phyloP scores from a whole-genome alignment of 2,113 vertebrate species.

The Heteronetta atricapilla region DNA sequence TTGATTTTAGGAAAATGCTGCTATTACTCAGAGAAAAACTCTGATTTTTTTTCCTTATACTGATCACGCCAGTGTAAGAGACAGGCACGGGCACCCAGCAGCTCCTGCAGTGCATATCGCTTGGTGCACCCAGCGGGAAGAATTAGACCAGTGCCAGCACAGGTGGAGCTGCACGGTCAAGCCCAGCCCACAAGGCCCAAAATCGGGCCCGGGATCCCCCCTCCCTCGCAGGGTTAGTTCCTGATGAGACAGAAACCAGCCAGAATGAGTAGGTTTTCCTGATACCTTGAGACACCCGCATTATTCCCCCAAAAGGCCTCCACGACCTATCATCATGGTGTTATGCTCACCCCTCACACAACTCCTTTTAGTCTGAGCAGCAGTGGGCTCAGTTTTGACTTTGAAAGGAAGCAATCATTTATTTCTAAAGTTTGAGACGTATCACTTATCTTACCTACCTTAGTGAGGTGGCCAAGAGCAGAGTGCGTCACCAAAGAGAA shows the following conservation, averaged over 20 bases:
- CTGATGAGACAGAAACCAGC: not conserved
- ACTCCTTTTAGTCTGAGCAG: not conserved
- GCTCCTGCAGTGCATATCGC: not conserved
- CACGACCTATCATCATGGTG: not conserved
- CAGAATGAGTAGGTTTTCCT: rapidly evolving
- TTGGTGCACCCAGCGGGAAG: not conserved
- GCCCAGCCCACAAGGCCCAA: not conserved
- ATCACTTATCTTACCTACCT: not conserved
- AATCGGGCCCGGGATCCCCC: not conserved
- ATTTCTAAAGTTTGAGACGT: not conserved
- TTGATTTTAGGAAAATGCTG: not conserved
- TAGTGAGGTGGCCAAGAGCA: not conserved
- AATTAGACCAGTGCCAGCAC: not conserved
- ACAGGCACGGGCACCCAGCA: not conserved
- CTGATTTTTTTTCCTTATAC: not conserved
- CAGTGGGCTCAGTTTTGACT: not conserved
- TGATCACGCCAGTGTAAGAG: not conserved
- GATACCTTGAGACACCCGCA: not conserved
- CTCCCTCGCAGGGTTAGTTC: rapidly evolving
- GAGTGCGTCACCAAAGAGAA: not conserved
- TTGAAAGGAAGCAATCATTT: not conserved
- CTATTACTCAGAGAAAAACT: not conserved
- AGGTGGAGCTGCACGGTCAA: not conserved
- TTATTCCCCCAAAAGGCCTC: not conserved
- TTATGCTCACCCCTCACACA: not conserved